A percentile compares a stretch with the other conserved stretches of the same genome.
Evolutionary conservation across 2,113 vertebrate species (phyloP).

Genomic region (Siphamia tubifer): DNA sequence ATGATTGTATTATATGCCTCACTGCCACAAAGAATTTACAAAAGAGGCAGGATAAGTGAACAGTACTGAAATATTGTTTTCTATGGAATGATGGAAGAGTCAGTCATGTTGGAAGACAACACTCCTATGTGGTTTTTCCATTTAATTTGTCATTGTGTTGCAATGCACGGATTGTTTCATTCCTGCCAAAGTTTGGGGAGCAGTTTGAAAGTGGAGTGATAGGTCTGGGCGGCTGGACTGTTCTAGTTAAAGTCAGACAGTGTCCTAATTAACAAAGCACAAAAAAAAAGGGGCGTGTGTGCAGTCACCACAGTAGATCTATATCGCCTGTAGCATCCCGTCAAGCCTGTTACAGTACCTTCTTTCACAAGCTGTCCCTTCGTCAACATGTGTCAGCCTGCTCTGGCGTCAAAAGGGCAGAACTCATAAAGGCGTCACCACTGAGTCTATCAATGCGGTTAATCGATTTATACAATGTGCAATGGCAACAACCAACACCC

Average conservation of each 20-base stretch:
- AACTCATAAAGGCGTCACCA: not conserved
- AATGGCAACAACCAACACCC: not conserved
- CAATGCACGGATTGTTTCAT: not conserved
- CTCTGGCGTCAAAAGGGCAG: not conserved
- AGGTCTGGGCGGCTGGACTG: not conserved
- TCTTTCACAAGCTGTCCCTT: not conserved
- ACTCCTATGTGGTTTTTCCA: too few species aligned
- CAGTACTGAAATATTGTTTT: too few species aligned
- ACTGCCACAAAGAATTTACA: too few species aligned
- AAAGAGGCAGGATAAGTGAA: too few species aligned
- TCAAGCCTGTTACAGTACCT: not conserved
- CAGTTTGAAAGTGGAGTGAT: not conserved
- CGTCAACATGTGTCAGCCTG: constrained; percentile 14
- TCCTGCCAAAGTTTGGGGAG: not conserved
- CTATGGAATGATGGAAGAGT: too few species aligned
- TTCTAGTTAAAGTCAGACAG: constrained; percentile 1
- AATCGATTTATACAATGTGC: not conserved
- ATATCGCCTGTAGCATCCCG: not conserved
- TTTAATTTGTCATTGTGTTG: too few species aligned
- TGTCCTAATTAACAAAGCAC: not conserved
- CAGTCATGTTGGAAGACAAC: too few species aligned
- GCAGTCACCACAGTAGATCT: not conserved
- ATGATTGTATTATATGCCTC: too few species aligned
- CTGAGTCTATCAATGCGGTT: not conserved
- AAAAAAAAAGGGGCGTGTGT: not conserved